Evolutionary conservation across 2,113 vertebrate genomes (phyloP).

Genomic region (Gambusia holbrooki): DNA sequence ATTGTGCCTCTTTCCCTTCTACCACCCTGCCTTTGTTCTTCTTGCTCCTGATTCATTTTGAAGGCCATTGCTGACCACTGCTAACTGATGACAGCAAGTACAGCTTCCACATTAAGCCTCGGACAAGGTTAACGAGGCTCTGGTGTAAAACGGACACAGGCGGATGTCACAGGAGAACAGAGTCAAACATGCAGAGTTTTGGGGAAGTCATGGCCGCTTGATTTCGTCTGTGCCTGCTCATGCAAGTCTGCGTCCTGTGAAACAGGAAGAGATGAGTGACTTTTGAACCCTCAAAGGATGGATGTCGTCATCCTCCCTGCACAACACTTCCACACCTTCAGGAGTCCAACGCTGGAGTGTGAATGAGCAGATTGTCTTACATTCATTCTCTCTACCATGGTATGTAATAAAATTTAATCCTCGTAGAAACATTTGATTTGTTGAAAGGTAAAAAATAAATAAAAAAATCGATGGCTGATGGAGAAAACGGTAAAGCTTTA

Average conservation of each 20-base stretch:
- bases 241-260: conserved; percentile 73
- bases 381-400: not conserved
- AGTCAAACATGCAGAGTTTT: conserved; percentile 44
- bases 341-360: conserved; percentile 13
- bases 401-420: conserved; percentile 3
- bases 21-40: not conserved
- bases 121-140: conserved; percentile 59
- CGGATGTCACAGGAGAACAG: conserved; percentile 36
- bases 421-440: not conserved
- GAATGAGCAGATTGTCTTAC: conserved; percentile 30
- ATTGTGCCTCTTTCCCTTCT: not conserved
- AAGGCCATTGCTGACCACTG: conserved; percentile 20
- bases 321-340: conserved; percentile 52
- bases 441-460: conserved; percentile 13
- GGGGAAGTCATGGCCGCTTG: conserved; percentile 58
- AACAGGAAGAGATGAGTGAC: conserved; percentile 78
- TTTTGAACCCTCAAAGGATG: conserved; percentile 71
- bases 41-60: conserved; percentile 26
- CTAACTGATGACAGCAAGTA: conserved; percentile 20
- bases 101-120: conserved; percentile 46
- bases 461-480: conserved; percentile 3
- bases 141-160: conserved; percentile 45
- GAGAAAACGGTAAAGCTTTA: conserved; percentile 27
- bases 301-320: conserved; percentile 63
- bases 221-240: conserved; percentile 50